Evolutionary conservation across 2,888 invertebrate species (phyloP), one percentile per base, ranked within the genome.

Genomic region (Drosophila nigricruria): DNA sequence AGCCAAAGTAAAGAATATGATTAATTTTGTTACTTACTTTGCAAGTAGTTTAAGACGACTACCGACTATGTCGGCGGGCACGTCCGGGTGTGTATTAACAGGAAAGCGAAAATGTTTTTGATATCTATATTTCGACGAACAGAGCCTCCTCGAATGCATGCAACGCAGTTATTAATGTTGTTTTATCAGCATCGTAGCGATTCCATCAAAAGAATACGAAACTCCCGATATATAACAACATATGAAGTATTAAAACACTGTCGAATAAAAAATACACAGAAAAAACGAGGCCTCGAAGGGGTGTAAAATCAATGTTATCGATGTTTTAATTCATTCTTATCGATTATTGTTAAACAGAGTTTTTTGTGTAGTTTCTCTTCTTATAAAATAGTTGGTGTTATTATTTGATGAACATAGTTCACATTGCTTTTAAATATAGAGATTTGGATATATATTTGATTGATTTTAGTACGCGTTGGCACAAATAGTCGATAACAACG

Each of bases 251-350:
- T 62, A 73, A 74, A 70, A 60, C 67, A 70, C 49, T 59, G 69
- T 59, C 69, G 61, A 70, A 68, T 62, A 78, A 77, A 79, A 80
- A 80, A 75, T 74, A 88, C 78, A 83, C 67, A 82, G 67, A 74
- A 85, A 88, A 85, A 82, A 78, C 74, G 89, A 88, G 89, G 87
- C 69, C 62, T 76, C 53, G 50, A 60, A 75, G 73, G 63, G 73
- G 42, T 70, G 77, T 59, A 57, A 70, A 57, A 70, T 70, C 45
- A 63, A 45, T 43, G 47, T 25, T 77, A 76, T 78, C 78, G 75
- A 76, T 78, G 18, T 50, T 20, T 68, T 5, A 18, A 54, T 16
- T 40, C 2, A 8, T n/a, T 23, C 10, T 1, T 45, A 77, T 59
- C 64, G 64, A 77, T 43, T 23, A 27, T 36, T 50, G 4, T 12